phyloP scores from a whole-genome alignment of 2,888 invertebrate genomes.

The Pseudococcus jackbeardsleyi region DNA sequence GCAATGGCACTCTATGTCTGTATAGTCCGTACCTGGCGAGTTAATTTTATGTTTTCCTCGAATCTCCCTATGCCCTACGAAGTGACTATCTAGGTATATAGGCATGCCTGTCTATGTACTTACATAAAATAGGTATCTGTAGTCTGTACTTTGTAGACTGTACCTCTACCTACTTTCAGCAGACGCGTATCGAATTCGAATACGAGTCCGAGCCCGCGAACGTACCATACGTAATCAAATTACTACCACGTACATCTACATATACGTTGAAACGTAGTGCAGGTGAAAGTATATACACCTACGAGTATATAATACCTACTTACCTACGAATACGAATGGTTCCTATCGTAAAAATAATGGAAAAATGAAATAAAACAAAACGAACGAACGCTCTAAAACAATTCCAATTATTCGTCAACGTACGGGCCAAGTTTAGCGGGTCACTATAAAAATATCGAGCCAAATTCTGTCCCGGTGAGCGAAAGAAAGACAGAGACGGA shows the following conservation, averaged over 20 bases:
- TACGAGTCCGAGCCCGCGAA: not conserved
- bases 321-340: not conserved
- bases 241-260: not conserved
- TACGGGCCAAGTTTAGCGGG: conserved; percentile 2
- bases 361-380: not conserved
- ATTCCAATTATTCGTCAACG: conserved; percentile 10
- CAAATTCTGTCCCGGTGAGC: not conserved
- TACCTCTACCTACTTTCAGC: not conserved
- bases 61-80: not conserved
- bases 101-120: too few relatives aligned
- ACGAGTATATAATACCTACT: not conserved
- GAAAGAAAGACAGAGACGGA: not conserved
- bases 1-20: not conserved
- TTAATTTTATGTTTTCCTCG: not conserved
- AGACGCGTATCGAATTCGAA: not conserved
- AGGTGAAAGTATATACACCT: conserved; percentile 10
- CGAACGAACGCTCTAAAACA: not conserved
- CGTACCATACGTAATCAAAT: not conserved
- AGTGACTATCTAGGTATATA: too few relatives aligned
- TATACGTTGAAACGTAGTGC: not conserved
- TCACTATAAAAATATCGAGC: conserved; percentile 10
- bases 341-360: not conserved
- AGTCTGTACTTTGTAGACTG: too few relatives aligned
- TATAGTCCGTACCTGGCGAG: not conserved
- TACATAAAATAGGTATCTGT: not conserved